phyloP scores from a whole-genome alignment of 2,113 vertebrate genomes.

The Rhinogobius similis region DNA sequence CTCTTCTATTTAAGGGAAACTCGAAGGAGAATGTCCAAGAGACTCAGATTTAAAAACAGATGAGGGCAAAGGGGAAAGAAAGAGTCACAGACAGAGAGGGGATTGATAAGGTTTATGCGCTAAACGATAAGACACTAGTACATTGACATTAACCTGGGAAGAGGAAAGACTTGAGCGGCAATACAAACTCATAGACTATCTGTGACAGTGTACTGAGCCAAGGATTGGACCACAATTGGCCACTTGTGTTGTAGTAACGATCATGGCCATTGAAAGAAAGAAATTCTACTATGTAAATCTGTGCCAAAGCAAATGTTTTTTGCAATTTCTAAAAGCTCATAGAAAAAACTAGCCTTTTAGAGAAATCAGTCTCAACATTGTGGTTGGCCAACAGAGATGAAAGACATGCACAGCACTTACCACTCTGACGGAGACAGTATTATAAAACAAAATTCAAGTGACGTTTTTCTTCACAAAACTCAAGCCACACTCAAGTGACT shows the following conservation, averaged over 20 bases:
- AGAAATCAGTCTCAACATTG: slow-evolving; percentile 70
- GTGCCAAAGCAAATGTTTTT: slow-evolving; percentile 84
- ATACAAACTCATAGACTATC: slow-evolving; percentile 74
- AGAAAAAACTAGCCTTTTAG: slow-evolving; percentile 76
- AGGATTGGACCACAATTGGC: slow-evolving; percentile 72
- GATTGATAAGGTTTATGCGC: slow-evolving; percentile 70
- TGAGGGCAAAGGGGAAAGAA: slow-evolving; percentile 51
- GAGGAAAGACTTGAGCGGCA: slow-evolving; percentile 69
- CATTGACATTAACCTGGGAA: slow-evolving; percentile 73
- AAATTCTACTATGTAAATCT: slow-evolving; percentile 78
- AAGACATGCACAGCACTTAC: slow-evolving; percentile 70
- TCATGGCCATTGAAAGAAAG: slow-evolving; percentile 69
- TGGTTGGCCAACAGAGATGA: slow-evolving; percentile 71
- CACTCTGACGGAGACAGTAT: slow-evolving; percentile 60
- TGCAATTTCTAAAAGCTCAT: slow-evolving; percentile 82
- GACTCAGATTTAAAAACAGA: slow-evolving; percentile 86
- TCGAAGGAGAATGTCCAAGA: slow-evolving; percentile 97
- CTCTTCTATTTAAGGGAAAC: slow-evolving; percentile 90
- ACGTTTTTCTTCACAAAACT: slow-evolving; percentile 66
- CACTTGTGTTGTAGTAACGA: slow-evolving; percentile 75
- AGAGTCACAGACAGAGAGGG: slow-evolving; percentile 64
- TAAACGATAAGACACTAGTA: slow-evolving; percentile 71
- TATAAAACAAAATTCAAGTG: slow-evolving; percentile 62
- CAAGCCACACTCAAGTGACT: slow-evolving; percentile 68
- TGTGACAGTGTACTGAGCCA: slow-evolving; percentile 73